These are phyloP conservation scores for Andrena minutula DNA, from an alignment of 2,888 invertebrate genomes.

Conservation along the genomic window DNA sequence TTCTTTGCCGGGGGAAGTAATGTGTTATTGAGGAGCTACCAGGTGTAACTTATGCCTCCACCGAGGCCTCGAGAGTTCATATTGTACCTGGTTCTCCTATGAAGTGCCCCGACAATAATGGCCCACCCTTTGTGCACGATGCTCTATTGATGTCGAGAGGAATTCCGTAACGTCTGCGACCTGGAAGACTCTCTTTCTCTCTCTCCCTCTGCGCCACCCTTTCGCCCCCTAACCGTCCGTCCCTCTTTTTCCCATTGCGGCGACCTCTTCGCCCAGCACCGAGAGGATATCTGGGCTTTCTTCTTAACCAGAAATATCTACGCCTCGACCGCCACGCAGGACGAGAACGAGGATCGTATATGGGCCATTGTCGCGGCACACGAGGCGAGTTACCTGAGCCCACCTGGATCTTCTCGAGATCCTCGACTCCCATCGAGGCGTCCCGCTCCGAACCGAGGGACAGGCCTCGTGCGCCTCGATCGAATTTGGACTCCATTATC, in stretches of 20 bases:
- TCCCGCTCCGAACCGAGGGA: background rate
- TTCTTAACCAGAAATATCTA: conserved; percentile 49
- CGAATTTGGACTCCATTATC: conserved; percentile 46
- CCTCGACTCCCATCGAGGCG: conserved; percentile 18
- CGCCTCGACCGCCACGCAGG: conserved; percentile 40
- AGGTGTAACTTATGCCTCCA: conserved; percentile 78
- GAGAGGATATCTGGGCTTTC: conserved; percentile 20
- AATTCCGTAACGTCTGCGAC: conserved; percentile 76
- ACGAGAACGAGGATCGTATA: conserved; percentile 52
- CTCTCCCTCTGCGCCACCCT: conserved; percentile 11
- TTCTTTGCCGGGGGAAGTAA: conserved; percentile 67
- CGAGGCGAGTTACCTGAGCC: conserved; percentile 41
- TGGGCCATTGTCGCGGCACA: conserved; percentile 42
- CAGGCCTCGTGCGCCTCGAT: conserved; percentile 24
- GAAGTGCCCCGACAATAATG: conserved; percentile 74
- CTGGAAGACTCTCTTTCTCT: conserved; percentile 49
- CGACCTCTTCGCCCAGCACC: background rate
- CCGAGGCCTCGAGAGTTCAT: conserved; percentile 71
- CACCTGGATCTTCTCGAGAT: conserved; percentile 40
- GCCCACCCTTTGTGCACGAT: conserved; percentile 74
- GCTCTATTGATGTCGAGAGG: conserved; percentile 75
- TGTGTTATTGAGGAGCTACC: conserved; percentile 78
- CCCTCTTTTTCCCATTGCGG: background rate
- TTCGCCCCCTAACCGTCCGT: conserved; percentile 2
- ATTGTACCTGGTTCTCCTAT: conserved; percentile 71